These are phyloP conservation scores for Copidosoma floridanum DNA, from an alignment of 1,140 invertebrate species.

Conservation along the genomic window DNA sequence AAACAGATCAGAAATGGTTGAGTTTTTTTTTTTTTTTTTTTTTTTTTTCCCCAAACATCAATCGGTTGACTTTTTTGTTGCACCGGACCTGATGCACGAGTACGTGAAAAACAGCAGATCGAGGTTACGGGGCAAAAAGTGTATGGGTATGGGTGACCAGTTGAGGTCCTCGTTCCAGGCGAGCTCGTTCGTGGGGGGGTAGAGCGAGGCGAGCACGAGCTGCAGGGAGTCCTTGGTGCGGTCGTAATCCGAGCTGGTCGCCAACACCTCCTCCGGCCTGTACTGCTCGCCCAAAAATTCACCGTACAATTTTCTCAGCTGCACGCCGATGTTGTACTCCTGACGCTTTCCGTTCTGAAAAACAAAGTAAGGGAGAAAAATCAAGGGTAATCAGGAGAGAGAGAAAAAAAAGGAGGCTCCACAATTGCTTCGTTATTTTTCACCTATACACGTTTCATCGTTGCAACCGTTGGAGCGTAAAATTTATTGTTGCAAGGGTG, in stretches of 20 bases:
- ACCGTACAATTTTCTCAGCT: conserved; percentile 49
- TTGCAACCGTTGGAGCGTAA: too few relatives aligned
- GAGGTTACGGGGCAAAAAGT: conserved; percentile 26
- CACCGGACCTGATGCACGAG: too few relatives aligned
- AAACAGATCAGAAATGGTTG: too few relatives aligned
- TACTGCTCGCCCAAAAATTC: conserved; percentile 50
- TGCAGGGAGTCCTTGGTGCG: conserved; percentile 61
- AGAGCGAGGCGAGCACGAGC: conserved; percentile 56
- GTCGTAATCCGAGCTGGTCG: conserved; percentile 54
- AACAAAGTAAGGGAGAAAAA: too few relatives aligned
- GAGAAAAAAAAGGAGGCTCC: too few relatives aligned
- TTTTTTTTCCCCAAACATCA: too few relatives aligned
- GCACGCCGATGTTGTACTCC: conserved; percentile 48
- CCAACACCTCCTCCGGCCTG: conserved; percentile 48
- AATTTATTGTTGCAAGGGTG: too few relatives aligned
- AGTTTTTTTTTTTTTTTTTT: too few relatives aligned
- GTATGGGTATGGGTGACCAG: conserved; percentile 40
- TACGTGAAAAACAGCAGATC: conserved; percentile 18
- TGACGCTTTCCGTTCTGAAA: conserved; percentile 55
- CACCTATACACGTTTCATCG: too few relatives aligned
- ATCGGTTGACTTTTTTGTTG: too few relatives aligned
- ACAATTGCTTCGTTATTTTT: too few relatives aligned
- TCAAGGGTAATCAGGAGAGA: too few relatives aligned
- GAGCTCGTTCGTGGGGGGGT: conserved; percentile 31
- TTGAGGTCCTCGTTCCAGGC: conserved; percentile 35